phyloP scores from a whole-genome alignment of 2,888 invertebrate species.

The Apotomis betuletana region DNA sequence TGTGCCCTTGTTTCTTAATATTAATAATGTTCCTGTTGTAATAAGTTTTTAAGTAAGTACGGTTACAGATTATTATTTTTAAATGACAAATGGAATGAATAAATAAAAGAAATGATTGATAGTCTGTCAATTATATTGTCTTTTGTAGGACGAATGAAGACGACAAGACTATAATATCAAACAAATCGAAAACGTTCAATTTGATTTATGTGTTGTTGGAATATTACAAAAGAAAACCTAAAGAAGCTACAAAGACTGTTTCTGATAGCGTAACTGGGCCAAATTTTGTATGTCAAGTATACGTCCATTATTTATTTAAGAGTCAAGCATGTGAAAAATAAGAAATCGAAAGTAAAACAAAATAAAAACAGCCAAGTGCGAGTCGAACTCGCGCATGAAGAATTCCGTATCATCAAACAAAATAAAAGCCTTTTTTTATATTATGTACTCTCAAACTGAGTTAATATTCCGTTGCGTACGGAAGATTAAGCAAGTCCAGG shows the following conservation, averaged over 20 bases:
- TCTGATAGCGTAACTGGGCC: background rate
- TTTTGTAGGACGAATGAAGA: slow-evolving; percentile 14
- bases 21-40: too few species aligned
- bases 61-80: background rate
- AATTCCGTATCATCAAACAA: too few species aligned
- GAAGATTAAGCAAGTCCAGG: too few species aligned
- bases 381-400: too few species aligned
- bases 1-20: too few species aligned
- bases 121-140: slow-evolving; percentile 21
- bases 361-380: too few species aligned
- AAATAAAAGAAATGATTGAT: slow-evolving; percentile 9
- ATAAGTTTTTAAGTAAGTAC: too few species aligned
- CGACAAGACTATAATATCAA: slow-evolving; percentile 22
- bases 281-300: background rate
- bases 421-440: too few species aligned
- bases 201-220: slow-evolving; percentile 23
- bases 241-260: background rate
- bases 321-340: background rate
- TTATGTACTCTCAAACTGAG: too few species aligned
- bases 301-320: background rate
- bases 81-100: background rate
- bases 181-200: slow-evolving; percentile 11
- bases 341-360: background rate
- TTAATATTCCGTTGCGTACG: too few species aligned
- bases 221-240: slow-evolving; percentile 1